Base-by-base conservation (phyloP, 2,888 invertebrate species). In the Eumacrocentrus americanus region DNA sequence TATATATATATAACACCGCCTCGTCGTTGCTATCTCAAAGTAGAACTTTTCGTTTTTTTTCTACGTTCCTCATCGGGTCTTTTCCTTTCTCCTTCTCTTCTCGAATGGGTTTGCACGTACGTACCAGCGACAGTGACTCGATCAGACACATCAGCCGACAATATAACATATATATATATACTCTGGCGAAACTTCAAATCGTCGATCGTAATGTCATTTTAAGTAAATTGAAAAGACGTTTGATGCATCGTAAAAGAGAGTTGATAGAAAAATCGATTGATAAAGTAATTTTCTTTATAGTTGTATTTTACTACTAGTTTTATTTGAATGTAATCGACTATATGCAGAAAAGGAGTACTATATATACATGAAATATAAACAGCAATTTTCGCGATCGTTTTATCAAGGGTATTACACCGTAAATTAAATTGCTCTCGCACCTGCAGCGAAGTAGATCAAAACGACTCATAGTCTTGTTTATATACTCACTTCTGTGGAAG, bases 31-130 rank as follows among this genome's bases (percentile, higher is more conserved):
- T 29, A 29, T 29, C 4, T 29, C 29, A 29, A 9, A 29, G 29
- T 29, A 29, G n/a, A n/a, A n/a, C n/a, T n/a, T n/a, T n/a, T n/a
- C n/a, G n/a, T n/a, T 29, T 29, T 29, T 9, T 29, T 29, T 29
- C 29, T 29, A 29, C 29, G 9, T 29, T 29, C 9, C 4, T 29
- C 29, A 29, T 29, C 9, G 4, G 29, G 9, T 50, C 50, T 29
- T 37, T 29, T 51, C 25, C 52, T 57, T 60, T 46, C 66, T 58
- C 54, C 42, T 57, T 56, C 48, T 37, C 20, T 37, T 61, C 40
- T 20, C 38, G 18, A 44, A 44, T 44, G 23, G 46, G n/a, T 47
- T 23, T 22, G 23, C 20, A 47, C 23, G 23, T n/a, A n/a, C n/a
- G n/a, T n/a, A n/a, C n/a, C n/a, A n/a, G n/a, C n/a, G n/a, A n/a